phyloP scores from a whole-genome alignment of 2,113 vertebrate species.

The Paratilapia polleni region DNA sequence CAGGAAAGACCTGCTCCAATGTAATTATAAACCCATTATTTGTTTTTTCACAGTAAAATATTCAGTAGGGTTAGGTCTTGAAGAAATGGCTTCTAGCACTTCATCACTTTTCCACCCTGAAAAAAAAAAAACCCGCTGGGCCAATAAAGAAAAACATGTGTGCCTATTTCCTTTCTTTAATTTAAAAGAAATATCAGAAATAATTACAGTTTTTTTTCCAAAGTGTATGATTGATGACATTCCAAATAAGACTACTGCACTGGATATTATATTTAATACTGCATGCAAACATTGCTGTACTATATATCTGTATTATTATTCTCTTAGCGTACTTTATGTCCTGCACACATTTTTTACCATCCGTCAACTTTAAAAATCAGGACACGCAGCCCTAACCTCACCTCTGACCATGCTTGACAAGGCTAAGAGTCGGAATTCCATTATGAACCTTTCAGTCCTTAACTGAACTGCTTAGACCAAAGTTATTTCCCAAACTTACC shows the following conservation, averaged over 20 bases:
- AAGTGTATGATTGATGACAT: conserved; percentile 25
- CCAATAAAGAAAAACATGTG: conserved; percentile 43
- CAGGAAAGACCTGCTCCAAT: conserved; percentile 25
- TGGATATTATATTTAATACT: neutral
- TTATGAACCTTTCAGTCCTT: neutral
- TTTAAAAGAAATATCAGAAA: conserved; percentile 20
- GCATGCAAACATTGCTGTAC: neutral
- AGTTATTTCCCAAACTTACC: conserved; percentile 27
- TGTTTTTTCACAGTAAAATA: conserved; percentile 57
- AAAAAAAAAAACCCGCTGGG: neutral
- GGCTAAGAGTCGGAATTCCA: conserved; percentile 3
- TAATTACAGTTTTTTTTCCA: conserved; percentile 34
- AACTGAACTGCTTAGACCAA: conserved; percentile 17
- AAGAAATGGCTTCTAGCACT: conserved; percentile 47
- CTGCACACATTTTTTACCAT: neutral
- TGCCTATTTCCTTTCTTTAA: conserved; percentile 33
- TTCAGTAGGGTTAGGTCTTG: conserved; percentile 36
- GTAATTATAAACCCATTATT: conserved; percentile 62
- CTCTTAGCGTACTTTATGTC: neutral
- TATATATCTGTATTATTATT: neutral
- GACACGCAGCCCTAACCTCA: neutral
- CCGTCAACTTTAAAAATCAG: conserved; percentile 1
- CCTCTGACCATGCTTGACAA: neutral
- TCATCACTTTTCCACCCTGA: conserved; percentile 17
- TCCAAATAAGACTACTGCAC: neutral